Base-by-base conservation (phyloP, 2,113 vertebrate genomes). In the Catharus bicknelli region DNA sequence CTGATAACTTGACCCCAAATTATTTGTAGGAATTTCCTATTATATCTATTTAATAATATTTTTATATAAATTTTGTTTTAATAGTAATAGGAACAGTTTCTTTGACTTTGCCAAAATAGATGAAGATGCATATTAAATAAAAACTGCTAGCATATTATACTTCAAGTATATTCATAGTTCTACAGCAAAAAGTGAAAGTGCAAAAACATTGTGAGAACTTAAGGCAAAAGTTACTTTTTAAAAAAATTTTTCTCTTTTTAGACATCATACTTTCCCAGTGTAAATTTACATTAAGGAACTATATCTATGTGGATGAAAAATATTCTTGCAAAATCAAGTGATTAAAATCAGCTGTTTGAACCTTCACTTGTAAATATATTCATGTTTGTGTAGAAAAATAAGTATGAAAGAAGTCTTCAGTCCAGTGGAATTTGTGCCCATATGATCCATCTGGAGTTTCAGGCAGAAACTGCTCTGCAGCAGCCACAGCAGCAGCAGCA, bases 361-460 rank as follows among this genome's bases (percentile, higher is more conserved):
- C 7, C 4, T 50, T 64, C 12, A 19, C 4, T 54, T 78, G 15
- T 38, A 85, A 79, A 57, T 72, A 38, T 16, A 67, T 42, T 76
- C 8, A 59, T 15, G 36, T 40, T 78, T 79, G 13, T 32, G 34
- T 68, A 53, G 17, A 61, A 95, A 93, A 80, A 55, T 22, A 92
- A 69, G 66, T 16, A 50, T 2, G 5, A 80, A 57, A 75, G 7
- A 36, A 3, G 38, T 48, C 67, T 86, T 94, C 10, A 68, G 6
- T 64, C 5, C 6, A 1, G 20, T 30, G 40, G 21, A 72, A 90
- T 86, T 94, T 93, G 16, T 50, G 19, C 50, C 45, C 29, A n/a
- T 84, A 34, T n/a, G 66, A 86, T 83, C 54, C 75, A 58, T 88
- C 25, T 53, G 72, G 72, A 90, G 34, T 83, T 94, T 59, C 29